Conservation (phyloP, 2,797 vertebrate genomes). For the Rhinoraja longicauda region DNA sequence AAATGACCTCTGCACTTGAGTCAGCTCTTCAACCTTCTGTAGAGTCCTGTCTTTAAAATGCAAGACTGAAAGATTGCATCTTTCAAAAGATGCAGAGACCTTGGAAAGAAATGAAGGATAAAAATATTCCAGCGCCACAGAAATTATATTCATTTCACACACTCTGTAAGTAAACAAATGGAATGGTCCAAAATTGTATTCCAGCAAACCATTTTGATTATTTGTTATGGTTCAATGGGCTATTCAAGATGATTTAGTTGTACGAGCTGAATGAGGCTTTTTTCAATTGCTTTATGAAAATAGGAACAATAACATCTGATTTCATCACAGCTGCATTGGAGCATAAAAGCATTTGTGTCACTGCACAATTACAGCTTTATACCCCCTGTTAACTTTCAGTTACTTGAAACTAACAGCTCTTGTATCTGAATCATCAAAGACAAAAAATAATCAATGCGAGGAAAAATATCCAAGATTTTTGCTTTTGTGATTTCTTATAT, state of each 20-base stretch:
- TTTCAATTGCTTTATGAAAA: slow-evolving; percentile 43
- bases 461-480: not conserved
- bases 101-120: not conserved
- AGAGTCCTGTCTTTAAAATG: not conserved
- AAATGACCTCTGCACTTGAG: not conserved
- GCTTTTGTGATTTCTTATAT: not conserved
- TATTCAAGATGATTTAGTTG: slow-evolving; percentile 1
- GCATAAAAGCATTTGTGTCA: slow-evolving; percentile 61
- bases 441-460: not conserved
- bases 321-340: slow-evolving; percentile 71
- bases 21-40: not conserved
- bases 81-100: not conserved
- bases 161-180: not conserved
- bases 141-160: not conserved
- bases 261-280: not conserved
- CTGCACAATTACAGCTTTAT: slow-evolving; percentile 78
- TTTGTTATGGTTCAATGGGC: not conserved
- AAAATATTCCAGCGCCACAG: not conserved
- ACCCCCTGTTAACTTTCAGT: slow-evolving; percentile 54
- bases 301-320: slow-evolving; percentile 67
- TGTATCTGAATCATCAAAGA: slow-evolving; percentile 47
- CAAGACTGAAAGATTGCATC: not conserved
- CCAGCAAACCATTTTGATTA: not conserved
- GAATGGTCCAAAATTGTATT: not conserved
- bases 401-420: slow-evolving; percentile 63